A percentile compares a stretch with the other conserved stretches of the same genome.
phyloP scores from a whole-genome alignment of 1,140 invertebrate species.

The Ptiloglossa arizonensis region DNA sequence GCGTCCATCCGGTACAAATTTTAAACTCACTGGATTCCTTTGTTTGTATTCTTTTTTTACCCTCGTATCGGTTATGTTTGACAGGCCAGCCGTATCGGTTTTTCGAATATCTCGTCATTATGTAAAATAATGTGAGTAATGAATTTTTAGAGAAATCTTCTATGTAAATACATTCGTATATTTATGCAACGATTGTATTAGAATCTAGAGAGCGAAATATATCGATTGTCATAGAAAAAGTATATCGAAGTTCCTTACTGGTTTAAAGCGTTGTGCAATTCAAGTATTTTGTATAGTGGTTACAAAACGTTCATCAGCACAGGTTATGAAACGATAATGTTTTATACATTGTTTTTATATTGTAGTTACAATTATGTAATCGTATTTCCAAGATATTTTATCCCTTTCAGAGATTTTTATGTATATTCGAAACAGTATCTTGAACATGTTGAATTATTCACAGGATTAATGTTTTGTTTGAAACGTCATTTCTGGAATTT shows the following conservation, averaged over 20 bases:
- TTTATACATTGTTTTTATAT: constrained; percentile 4
- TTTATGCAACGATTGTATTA: not conserved
- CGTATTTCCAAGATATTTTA: no score
- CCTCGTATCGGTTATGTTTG: no score
- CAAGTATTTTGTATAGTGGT: not conserved
- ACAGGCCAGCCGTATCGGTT: not conserved
- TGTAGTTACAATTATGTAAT: not conserved
- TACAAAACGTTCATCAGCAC: not conserved
- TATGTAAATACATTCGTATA: not conserved
- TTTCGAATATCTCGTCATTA: not conserved
- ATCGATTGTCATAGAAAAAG: not conserved
- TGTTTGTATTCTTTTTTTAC: not conserved
- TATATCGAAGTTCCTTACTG: constrained; percentile 22
- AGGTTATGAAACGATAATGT: not conserved
- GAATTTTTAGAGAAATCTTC: no score
- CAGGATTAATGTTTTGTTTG: not conserved
- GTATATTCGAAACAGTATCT: not conserved
- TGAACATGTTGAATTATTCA: not conserved
- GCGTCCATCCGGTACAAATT: constrained; percentile 31
- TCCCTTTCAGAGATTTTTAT: not conserved
- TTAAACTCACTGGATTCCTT: not conserved
- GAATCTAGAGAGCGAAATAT: not conserved
- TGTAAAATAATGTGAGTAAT: not conserved
- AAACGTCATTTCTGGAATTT: not conserved
- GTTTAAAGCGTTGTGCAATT: not conserved